Base-by-base conservation (phyloP, 2,797 vertebrate genomes). In the Cynodonichthys magdalenae region DNA sequence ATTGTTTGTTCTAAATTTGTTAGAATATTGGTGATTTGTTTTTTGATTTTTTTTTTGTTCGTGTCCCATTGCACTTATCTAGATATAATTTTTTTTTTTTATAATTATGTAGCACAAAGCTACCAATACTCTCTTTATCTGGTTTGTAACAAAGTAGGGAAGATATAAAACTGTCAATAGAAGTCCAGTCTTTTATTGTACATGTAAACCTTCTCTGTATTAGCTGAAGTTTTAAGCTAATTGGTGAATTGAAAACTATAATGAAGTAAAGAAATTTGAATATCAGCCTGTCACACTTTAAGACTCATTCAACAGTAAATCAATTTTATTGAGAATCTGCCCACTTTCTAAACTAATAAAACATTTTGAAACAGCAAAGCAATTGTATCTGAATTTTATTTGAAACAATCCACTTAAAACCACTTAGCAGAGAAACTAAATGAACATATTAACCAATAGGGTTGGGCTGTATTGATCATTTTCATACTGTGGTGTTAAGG, bases 1-100 rank as follows among this genome's bases (percentile, higher is more conserved):
- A n/a, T 67, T 74, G 59, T 69, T 71, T 69, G 34, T 12, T 53
- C 49, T 53, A 5, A 48, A 59, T 72, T 46, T 66, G 49, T 59
- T n/a, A 11, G 48, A 46, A 50, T 71, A 48, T 56, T 69, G 42
- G 59, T 73, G 51, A 57, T 15, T 15, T 44, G 6, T 44, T 4
- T 5, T 41, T n/a, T n/a, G n/a, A n/a, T n/a, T n/a, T 6, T 17
- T 17, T 17, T 6, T 52, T 65, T 36, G 31, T 58, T 55, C 53
- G 20, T 34, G 17, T 63, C 54, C 14, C 34, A 36, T 27, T 76
- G 71, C 56, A 29, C 48, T 49, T 54, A 72, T 53, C 67, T 48
- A 31, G 3, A 41, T 18, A 57, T 17, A 24, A 55, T 58, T 27
- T 69, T 69, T 74, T 3, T 42, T 41, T 15, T 45, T n/a, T 6